Base-by-base conservation (phyloP, 1,140 invertebrate genomes). In the Vanessa atalanta region DNA sequence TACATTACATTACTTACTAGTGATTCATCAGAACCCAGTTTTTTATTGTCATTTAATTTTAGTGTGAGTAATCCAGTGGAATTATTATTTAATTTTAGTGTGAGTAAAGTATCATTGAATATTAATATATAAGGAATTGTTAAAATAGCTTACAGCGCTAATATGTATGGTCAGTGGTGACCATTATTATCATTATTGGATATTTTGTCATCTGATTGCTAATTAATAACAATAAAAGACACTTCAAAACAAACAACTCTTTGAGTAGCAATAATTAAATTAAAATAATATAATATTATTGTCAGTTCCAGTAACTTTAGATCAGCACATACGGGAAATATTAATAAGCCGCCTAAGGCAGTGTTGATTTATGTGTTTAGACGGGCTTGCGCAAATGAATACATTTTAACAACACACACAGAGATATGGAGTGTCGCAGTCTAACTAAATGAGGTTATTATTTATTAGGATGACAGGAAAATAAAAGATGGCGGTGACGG, bases 341-440 rank as follows among this genome's bases (percentile, higher is more conserved):
- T 90, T 91, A 91, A 91, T 91, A 90, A 91, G 85, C 86, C 80
- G 83, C 83, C 83, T 83, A 79, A 88, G 86, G 83, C 88, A 82
- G 75, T 88, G 86, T 90, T 91, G 88, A 90, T 91, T 91, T 90
- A 91, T 88, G 83, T 74, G 82, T 86, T 85, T 87, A 86, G 84
- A 81, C 77, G 80, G 78, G 80, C 79, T 82, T 79, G 80, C 77
- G 83, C 81, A 82, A 84, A 87, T 84, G 84, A 86, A 88, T 88
- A 89, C 88, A 88, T 88, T 85, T 88, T 88, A 88, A 85, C 82
- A 83, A 78, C 80, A 81, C 72, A 88, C 83, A 83, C 74, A 84
- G 76, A 84, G 80, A 79, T 72, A 75, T 73, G 68, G 76, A 78
- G 72, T 80, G 82, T 82, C 82, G 75, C 79, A 77, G 73, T 68